Base-by-base conservation (phyloP, 2,113 vertebrate genomes). In the Nymphicus hollandicus region DNA sequence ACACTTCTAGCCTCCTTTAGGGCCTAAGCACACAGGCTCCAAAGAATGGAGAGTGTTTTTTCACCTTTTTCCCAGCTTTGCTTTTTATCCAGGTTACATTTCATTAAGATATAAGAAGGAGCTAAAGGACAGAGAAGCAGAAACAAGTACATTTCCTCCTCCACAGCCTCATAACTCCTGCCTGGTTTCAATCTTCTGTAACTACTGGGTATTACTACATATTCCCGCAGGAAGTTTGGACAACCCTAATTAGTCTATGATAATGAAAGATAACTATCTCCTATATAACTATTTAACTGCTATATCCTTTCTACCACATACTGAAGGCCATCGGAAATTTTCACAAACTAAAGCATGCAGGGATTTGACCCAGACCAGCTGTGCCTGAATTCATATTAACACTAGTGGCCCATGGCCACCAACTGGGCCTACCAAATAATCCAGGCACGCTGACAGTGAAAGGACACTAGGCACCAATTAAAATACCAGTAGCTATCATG, bases 221-320 rank as follows among this genome's bases (percentile, higher is more conserved):
- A 80, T 60, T 90, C 81, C 87, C 71, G 73, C 58, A 88, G 91
- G 89, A 97, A 94, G 64, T 74, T 44, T 88, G 84, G 63, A 70
- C 53, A 91, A 55, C 35, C 44, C 71, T 95, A 89, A 96, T 96
- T 91, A 91, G 74, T 77, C 60, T 2, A 2, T 13, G 46, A 77
- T 83, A 91, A 93, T 86, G 81, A 91, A 94, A 93, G 85, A 94
- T 39, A 63, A 46, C 69, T 94, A 58, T n/a, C 55, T 58, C n/a
- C 55, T 23, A 58, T 10, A 23, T 14, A 58, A n/a, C 55, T n/a
- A 56, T 84, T 87, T 61, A 87, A 82, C 46, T 63, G 44, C 63
- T 83, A 13, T 19, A 86, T 80, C 81, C 85, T 81, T 83, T 77
- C 82, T 35, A 76, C n/a, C 77, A 72, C 47, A 49, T 52, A 64